Base-by-base conservation (phyloP, 2,888 invertebrate genomes). In the Anthrax anthrax region DNA sequence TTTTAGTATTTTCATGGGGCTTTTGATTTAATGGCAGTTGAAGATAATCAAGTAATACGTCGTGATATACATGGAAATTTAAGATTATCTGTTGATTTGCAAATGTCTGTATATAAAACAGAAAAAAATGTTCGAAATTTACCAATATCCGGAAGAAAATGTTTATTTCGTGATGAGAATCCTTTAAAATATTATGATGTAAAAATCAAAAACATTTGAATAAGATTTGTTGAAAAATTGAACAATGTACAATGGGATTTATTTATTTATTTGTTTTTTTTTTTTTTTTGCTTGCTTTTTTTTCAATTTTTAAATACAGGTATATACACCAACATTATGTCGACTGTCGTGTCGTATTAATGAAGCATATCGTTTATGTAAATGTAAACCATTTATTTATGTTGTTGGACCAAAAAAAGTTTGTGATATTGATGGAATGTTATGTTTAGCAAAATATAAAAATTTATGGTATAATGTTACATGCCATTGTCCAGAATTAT, bases 341-440 rank as follows among this genome's bases (percentile, higher is more conserved):
- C 59, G 61, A 32, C 55, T 60, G 27, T 62, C 63, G 43, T 66
- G 65, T 29, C 64, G 64, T 18, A 60, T 65, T n/a, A 54, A 57
- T 34, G 52, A 51, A 10, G 65, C 67, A 1, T 41, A 62, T 4
- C 39, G 51, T 4, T 44, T 60, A 4, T 67, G 66, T 49, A 51
- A 58, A 0, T 66, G 66, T 46, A 61, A 60, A 27, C 66, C 66
- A 4, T 65, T 56, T 39, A 64, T 67, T 46, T 66, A 67, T 55
- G 53, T 54, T 1, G 55, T 58, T 18, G 62, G 57, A 1, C 52
- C 56, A 6, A 23, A 8, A 4, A 4, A 4, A 2, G 46, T 57
- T n/a, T 65, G 65, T 42, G 50, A 51, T 37, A 51, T 64, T 14
- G 43, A 52, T 6, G 62, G 58, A n/a, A 57, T 65, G 57, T 17